phyloP scores from a whole-genome alignment of 2,113 vertebrate species.

The Cromileptes altivelis region DNA sequence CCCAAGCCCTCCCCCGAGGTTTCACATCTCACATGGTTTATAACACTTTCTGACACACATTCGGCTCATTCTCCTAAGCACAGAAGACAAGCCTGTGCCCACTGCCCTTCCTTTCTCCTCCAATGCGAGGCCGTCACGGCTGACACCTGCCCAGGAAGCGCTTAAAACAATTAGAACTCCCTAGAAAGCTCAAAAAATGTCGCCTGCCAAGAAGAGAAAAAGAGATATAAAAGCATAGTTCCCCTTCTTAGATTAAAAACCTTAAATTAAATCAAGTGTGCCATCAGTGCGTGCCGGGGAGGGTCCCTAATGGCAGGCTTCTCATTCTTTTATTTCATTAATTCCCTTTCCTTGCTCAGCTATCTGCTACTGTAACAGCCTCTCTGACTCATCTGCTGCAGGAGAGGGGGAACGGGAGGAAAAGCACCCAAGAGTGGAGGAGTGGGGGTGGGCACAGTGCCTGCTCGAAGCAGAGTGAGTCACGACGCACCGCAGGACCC shows the following conservation, averaged over 20 bases:
- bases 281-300: constrained; percentile 57
- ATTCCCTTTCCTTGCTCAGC: constrained; percentile 63
- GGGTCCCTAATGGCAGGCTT: constrained; percentile 70
- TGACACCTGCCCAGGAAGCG: constrained; percentile 77
- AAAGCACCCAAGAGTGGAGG: constrained; percentile 65
- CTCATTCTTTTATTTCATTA: constrained; percentile 69
- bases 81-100: constrained; percentile 26
- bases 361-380: constrained; percentile 71
- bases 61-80: constrained; percentile 24
- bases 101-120: constrained; percentile 55
- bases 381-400: constrained; percentile 80
- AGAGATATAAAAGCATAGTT: constrained; percentile 59
- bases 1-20: not conserved
- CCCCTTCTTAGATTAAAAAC: constrained; percentile 73
- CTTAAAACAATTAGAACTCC: constrained; percentile 79
- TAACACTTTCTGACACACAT: constrained; percentile 53
- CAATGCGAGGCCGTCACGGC: constrained; percentile 37
- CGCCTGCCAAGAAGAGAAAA: constrained; percentile 62
- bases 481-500: constrained; percentile 76
- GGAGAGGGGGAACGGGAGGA: constrained; percentile 56
- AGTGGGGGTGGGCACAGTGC: constrained; percentile 64
- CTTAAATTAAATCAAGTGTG: constrained; percentile 77
- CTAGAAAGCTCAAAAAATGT: constrained; percentile 54
- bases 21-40: constrained; percentile 43
- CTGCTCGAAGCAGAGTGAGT: constrained; percentile 71